These are phyloP conservation scores for Acridotheres tristis DNA, from an alignment of 2,797 vertebrate species.

Conservation along the genomic window DNA sequence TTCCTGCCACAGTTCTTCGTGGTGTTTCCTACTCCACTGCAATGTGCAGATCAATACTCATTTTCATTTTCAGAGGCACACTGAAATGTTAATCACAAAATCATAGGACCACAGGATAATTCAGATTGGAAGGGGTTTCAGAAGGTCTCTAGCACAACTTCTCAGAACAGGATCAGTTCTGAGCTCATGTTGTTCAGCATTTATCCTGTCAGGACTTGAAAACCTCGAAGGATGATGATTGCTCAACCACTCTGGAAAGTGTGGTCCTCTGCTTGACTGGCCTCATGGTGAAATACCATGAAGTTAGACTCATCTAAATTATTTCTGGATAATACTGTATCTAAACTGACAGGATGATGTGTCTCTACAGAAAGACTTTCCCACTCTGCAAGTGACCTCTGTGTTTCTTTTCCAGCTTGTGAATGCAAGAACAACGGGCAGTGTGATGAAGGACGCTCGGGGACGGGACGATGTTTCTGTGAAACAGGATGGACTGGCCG, in stretches of 20 bases:
- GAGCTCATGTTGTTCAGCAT: neutral
- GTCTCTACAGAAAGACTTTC: neutral
- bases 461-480: conserved; percentile 88
- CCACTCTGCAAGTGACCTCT: neutral
- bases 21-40: neutral
- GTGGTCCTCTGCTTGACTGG: neutral
- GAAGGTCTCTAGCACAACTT: neutral
- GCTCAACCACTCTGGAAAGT: neutral
- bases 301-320: neutral
- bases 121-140: neutral
- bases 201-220: neutral
- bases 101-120: neutral
- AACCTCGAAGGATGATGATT: neutral
- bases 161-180: neutral
- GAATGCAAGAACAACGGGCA: conserved; percentile 84
- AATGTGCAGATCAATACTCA: neutral
- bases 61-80: neutral
- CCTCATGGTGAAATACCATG: neutral
- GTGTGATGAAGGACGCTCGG: conserved; percentile 82
- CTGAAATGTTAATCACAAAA: neutral
- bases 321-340: neutral
- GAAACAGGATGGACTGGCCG: conserved; percentile 88
- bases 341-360: neutral
- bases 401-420: conserved; percentile 79
- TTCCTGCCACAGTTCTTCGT: neutral